phyloP scores from a whole-genome alignment of 30 jellyfish, hydroid and myxozoan species.

The Turritopsis rubra region DNA sequence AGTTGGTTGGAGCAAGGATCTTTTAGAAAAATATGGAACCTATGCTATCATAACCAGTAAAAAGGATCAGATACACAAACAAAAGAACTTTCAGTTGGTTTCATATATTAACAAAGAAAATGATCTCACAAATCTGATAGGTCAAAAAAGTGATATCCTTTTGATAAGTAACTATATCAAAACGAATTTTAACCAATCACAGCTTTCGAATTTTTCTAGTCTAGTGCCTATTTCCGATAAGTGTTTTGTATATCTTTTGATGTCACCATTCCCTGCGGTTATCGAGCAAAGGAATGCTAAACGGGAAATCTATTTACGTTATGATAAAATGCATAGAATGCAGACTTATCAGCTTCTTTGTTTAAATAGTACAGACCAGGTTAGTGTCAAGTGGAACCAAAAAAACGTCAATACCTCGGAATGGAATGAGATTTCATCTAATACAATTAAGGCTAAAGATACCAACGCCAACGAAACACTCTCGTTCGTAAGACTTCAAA shows the following conservation, averaged over 20 bases:
- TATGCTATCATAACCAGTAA: not conserved
- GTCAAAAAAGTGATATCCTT: not conserved
- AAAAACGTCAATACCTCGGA: not conserved
- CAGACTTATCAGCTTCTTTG: not conserved
- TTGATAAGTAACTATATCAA: too few relatives aligned
- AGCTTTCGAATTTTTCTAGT: not conserved
- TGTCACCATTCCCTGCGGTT: not conserved
- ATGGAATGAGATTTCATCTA: not conserved
- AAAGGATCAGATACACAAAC: not conserved
- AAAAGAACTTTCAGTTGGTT: not conserved
- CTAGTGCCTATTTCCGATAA: not conserved
- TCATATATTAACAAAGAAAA: not conserved
- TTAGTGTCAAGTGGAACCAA: not conserved
- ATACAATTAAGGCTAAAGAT: not conserved
- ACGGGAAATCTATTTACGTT: not conserved
- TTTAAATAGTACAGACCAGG: not conserved
- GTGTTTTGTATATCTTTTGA: not conserved
- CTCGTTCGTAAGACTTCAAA: not conserved
- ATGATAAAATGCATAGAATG: not conserved
- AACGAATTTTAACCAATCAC: not conserved
- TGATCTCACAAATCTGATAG: not conserved
- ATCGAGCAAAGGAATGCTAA: not conserved
- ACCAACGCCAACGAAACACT: not conserved
- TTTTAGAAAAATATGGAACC: not conserved
- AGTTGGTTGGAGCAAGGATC: not conserved